Evolutionary conservation across 2,888 invertebrate genomes (phyloP).

Genomic region (Rhingia campestris): DNA sequence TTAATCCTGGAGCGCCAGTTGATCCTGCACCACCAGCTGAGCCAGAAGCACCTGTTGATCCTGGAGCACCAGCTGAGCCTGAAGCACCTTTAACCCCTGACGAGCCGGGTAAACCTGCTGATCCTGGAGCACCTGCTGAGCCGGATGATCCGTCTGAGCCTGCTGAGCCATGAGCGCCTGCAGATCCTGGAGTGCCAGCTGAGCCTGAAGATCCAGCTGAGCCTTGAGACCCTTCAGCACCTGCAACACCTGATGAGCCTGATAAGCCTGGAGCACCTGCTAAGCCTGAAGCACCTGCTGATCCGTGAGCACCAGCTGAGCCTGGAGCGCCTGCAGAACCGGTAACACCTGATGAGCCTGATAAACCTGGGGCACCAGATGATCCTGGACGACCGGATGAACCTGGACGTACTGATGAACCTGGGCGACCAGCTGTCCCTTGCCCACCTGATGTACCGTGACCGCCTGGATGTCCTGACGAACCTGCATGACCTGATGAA

Average conservation of each 20-base stretch:
- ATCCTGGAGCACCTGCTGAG: not conserved
- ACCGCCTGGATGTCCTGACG: slow-evolving; percentile 3
- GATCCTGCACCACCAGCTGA: no score
- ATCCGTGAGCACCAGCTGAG: not conserved
- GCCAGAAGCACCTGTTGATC: not conserved
- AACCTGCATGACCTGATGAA: not conserved
- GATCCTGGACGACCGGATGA: not conserved
- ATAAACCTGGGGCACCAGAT: not conserved
- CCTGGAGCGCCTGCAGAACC: slow-evolving; percentile 1
- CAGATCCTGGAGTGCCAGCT: not conserved
- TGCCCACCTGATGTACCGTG: not conserved
- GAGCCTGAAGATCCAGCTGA: not conserved
- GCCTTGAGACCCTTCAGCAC: not conserved
- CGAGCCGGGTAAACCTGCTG: no score
- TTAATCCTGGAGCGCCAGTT: not conserved
- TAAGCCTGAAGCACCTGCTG: slow-evolving; percentile 1
- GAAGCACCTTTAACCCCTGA: not conserved
- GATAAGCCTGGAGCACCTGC: not conserved
- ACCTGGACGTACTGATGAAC: not conserved
- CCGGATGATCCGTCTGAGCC: slow-evolving; percentile 6
- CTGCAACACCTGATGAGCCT: not conserved
- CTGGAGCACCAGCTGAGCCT: slow-evolving; percentile 11
- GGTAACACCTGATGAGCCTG: not conserved
- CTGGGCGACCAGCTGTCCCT: no score
- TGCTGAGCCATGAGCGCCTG: not conserved